Evolutionary conservation across 2,797 vertebrate genomes (phyloP).

Genomic region (Gastrophryne carolinensis): DNA sequence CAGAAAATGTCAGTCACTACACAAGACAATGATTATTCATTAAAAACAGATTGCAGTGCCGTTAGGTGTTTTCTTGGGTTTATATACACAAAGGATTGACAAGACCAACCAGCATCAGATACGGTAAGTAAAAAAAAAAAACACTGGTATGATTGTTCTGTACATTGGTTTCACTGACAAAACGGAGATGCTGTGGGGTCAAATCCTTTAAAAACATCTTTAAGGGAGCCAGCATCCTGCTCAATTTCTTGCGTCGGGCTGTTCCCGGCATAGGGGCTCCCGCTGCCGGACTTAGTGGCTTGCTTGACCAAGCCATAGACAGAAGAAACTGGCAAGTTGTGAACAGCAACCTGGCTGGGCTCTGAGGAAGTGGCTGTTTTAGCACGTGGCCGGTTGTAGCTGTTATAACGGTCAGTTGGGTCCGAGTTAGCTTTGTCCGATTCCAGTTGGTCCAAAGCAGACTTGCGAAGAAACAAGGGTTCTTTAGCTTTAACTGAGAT

Average conservation of each 20-base stretch:
- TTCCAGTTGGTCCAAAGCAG: conserved; percentile 85
- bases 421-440: conserved; percentile 66
- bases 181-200: conserved; percentile 95
- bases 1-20: conserved; percentile 20
- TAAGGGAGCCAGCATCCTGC: conserved; percentile 87
- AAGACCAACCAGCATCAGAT: conserved; percentile 41
- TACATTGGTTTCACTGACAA: conserved; percentile 76
- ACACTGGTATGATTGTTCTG: conserved; percentile 25
- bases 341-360: conserved; percentile 69
- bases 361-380: conserved; percentile 67
- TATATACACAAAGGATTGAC: conserved; percentile 55
- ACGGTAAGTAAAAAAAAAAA: conserved; percentile 19
- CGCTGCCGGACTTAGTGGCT: conserved; percentile 72
- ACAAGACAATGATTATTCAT: conserved; percentile 26
- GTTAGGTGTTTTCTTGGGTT: conserved; percentile 32
- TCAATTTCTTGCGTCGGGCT: conserved; percentile 79
- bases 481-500: conserved; percentile 76
- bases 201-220: conserved; percentile 96
- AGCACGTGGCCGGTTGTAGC: conserved; percentile 87
- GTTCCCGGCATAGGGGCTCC: conserved; percentile 86
- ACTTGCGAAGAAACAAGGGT: conserved; percentile 86
- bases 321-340: conserved; percentile 85
- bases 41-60: conserved; percentile 8
- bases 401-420: conserved; percentile 87
- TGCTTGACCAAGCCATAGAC: conserved; percentile 85